These are phyloP conservation scores for Peromyscus leucopus DNA, from an alignment of 2,113 vertebrate genomes.

Conservation along the genomic window DNA sequence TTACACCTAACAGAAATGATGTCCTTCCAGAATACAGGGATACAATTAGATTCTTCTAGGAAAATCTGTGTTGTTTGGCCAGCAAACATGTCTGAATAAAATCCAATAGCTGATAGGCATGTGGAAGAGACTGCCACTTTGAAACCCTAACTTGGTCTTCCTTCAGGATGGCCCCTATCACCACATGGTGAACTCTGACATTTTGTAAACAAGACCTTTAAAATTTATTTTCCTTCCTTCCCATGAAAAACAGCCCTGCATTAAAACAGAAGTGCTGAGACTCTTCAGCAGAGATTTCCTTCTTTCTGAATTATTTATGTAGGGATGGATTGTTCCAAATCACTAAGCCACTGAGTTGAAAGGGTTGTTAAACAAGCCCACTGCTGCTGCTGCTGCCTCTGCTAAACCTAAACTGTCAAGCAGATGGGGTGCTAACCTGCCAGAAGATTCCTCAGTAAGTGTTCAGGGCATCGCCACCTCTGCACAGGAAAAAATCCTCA, in stretches of 20 bases:
- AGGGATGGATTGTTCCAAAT: background rate
- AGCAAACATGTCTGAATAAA: background rate
- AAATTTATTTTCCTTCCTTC: background rate
- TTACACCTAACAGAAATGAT: background rate
- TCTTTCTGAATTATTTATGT: constrained; percentile 30
- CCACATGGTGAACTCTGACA: background rate
- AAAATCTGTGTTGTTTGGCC: background rate
- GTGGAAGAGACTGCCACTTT: background rate
- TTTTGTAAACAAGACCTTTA: background rate
- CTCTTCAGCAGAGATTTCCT: background rate
- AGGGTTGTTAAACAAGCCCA: background rate
- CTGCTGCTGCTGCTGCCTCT: background rate
- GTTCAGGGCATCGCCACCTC: background rate
- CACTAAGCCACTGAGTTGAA: background rate
- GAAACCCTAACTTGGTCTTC: background rate
- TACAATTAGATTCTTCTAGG: background rate
- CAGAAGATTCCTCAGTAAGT: background rate
- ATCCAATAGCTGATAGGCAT: background rate
- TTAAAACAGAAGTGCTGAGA: background rate
- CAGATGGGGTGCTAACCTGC: background rate
- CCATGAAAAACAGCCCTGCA: background rate
- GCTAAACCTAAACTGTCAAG: background rate
- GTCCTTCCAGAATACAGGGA: background rate
- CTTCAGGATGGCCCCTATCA: background rate
- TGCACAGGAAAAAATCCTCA: background rate